These are phyloP conservation scores for Phengaris arion DNA, from an alignment of 2,888 invertebrate genomes.

Conservation along the genomic window DNA sequence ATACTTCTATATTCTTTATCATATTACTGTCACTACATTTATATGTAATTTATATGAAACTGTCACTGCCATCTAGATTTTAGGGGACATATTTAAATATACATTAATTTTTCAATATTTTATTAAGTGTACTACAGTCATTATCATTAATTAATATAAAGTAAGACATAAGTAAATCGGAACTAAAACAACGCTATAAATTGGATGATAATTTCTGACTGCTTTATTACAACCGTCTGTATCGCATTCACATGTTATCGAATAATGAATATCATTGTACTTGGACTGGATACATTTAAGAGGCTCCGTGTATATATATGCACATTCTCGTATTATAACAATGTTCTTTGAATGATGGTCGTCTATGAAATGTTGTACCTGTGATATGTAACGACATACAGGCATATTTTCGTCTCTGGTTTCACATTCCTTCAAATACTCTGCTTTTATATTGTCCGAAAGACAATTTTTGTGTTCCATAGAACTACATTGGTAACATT, in stretches of 20 bases:
- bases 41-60: not conserved
- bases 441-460: slow-evolving; percentile 49
- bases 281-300: slow-evolving; percentile 54
- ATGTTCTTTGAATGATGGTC: slow-evolving; percentile 47
- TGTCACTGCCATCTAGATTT: not conserved
- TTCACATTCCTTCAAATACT: slow-evolving; percentile 52
- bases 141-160: not conserved
- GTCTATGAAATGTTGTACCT: slow-evolving; percentile 58
- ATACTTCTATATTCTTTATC: too few species aligned
- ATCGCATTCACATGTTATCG: slow-evolving; percentile 61
- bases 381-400: slow-evolving; percentile 59
- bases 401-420: slow-evolving; percentile 42
- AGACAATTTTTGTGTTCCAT: slow-evolving; percentile 50
- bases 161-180: not conserved
- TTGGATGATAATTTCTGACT: slow-evolving; percentile 12
- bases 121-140: not conserved
- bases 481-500: slow-evolving; percentile 67
- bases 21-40: too few species aligned
- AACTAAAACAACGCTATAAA: slow-evolving; percentile 28
- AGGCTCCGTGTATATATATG: slow-evolving; percentile 53
- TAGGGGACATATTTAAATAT: not conserved
- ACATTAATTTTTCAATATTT: not conserved
- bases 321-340: slow-evolving; percentile 61
- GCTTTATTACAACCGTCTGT: slow-evolving; percentile 60
- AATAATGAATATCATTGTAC: slow-evolving; percentile 60